These are phyloP conservation scores for Axinella damicornis DNA, from an alignment of 37 sponge, comb jelly and placozoan species.

Conservation along the genomic window DNA sequence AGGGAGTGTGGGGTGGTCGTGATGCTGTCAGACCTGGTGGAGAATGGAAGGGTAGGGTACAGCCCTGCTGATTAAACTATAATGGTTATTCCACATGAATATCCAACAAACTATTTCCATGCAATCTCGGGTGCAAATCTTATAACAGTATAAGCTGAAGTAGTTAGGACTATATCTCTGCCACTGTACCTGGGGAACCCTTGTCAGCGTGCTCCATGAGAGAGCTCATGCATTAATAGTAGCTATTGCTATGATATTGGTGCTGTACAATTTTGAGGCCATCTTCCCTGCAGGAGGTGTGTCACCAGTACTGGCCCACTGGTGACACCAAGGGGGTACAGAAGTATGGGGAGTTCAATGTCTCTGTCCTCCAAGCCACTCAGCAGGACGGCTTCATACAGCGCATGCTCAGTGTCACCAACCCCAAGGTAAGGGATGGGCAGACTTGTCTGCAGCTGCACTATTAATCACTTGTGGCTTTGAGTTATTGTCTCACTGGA, in stretches of 20 bases:
- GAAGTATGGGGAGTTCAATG: conserved; percentile 24
- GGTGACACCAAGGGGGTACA: conserved; percentile 4
- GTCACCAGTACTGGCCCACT: conserved; percentile 61
- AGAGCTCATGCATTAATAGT: background rate
- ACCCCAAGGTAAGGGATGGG: background rate
- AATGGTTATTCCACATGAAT: too few relatives aligned
- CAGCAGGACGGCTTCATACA: conserved; percentile 29
- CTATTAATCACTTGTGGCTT: too few relatives aligned
- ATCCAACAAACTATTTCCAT: too few relatives aligned
- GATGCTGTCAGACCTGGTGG: conserved; percentile 44
- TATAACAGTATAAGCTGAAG: too few relatives aligned
- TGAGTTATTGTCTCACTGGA: too few relatives aligned
- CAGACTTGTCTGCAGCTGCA: too few relatives aligned
- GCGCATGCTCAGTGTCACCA: conserved; percentile 27
- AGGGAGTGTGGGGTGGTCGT: conserved; percentile 56
- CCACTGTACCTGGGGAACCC: too few relatives aligned
- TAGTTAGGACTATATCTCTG: too few relatives aligned
- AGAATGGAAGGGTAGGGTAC: conserved; percentile 21
- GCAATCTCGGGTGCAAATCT: too few relatives aligned
- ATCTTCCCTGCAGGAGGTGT: conserved; percentile 26
- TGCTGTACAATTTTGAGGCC: too few relatives aligned
- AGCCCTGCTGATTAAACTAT: too few relatives aligned
- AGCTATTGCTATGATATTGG: background rate
- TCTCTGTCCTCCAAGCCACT: conserved; percentile 7
- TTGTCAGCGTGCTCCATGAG: background rate